Evolutionary conservation across 35 echinoderm and acorn worm species (phyloP), one percentile per base, ranked within the genome.

Genomic region (Apostichopus japonicus): DNA sequence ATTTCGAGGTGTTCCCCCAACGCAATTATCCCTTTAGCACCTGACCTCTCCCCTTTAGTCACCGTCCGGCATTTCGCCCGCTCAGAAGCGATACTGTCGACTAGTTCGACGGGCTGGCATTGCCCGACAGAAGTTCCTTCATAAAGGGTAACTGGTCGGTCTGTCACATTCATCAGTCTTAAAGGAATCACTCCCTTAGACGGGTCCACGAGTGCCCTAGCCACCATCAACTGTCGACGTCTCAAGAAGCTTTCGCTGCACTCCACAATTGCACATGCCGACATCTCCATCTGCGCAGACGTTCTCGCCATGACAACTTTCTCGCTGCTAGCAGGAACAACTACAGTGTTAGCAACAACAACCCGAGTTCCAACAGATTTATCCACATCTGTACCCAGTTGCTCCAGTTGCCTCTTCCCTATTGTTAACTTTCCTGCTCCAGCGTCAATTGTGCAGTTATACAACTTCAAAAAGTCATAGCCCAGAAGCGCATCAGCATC

Each of bases 201-300:
- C 16, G 71, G 55, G 51, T 91, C 72, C 54, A 91, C 90, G 9
- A 91, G 52, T 10, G 53, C 90, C 54, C 72, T 91, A 24, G 90
- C 72, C 10, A 61, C 55, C 76, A 91, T 63, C 11, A 91, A 8
- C 15, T 24, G 44, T 14, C 53, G 77, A 21, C 54, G 23, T 79
- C 73, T 51, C 3, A 59, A 16, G 17, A 91, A 91, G 8, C 79
- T 55, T 25, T 79, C 9, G 71, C 22, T 91, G n/a, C n/a, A n/a
- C n/a, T n/a, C n/a, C n/a, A n/a, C n/a, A n/a, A n/a, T n/a, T n/a
- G n/a, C n/a, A n/a, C n/a, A n/a, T n/a, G n/a, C n/a, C n/a, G n/a
- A n/a, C n/a, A n/a, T n/a, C n/a, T n/a, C n/a, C n/a, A n/a, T n/a
- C n/a, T n/a, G n/a, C n/a, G n/a, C n/a, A n/a, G n/a, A n/a, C n/a